A percentile compares a stretch with the other conserved stretches of the same genome.
phyloP scores from a whole-genome alignment of 2,888 invertebrate species.

The Ashinkailepas kermadecensis region DNA sequence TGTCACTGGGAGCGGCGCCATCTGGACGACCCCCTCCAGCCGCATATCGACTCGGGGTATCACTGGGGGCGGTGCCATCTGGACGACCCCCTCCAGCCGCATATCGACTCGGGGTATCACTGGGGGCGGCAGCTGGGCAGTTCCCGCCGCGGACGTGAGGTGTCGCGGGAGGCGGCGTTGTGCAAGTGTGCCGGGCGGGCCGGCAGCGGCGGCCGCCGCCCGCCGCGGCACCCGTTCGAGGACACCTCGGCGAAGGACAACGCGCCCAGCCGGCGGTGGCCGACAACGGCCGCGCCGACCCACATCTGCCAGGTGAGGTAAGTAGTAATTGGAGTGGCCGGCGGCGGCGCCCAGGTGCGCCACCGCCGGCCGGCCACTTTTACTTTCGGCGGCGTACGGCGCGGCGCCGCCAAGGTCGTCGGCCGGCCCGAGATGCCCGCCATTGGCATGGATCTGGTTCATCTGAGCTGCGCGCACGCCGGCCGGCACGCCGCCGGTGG shows the following conservation, averaged over 20 bases:
- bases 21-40: not conserved
- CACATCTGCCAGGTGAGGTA: not conserved
- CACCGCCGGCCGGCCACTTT: not conserved
- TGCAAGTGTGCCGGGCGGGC: too few relatives aligned
- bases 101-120: too few relatives aligned
- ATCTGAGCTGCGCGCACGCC: not conserved
- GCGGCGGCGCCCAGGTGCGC: constrained; percentile 5
- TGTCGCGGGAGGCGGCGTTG: not conserved
- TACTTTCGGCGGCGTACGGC: not conserved
- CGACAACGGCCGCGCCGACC: constrained; percentile 1
- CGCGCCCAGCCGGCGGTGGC: not conserved
- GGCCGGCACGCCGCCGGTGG: too few relatives aligned
- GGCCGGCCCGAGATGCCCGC: not conserved
- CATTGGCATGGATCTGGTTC: not conserved
- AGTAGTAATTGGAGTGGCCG: not conserved
- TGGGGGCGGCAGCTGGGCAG: not conserved
- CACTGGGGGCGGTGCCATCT: not conserved
- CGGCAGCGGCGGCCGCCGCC: not conserved
- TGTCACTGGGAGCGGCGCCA: too few relatives aligned
- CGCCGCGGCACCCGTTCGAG: not conserved
- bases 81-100: too few relatives aligned
- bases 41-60: not conserved
- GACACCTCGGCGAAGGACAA: not conserved
- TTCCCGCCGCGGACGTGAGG: not conserved
- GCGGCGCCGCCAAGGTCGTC: not conserved